Conservation (phyloP, 2,888 invertebrate species). For the Drosophila subsilvestris region DNA sequence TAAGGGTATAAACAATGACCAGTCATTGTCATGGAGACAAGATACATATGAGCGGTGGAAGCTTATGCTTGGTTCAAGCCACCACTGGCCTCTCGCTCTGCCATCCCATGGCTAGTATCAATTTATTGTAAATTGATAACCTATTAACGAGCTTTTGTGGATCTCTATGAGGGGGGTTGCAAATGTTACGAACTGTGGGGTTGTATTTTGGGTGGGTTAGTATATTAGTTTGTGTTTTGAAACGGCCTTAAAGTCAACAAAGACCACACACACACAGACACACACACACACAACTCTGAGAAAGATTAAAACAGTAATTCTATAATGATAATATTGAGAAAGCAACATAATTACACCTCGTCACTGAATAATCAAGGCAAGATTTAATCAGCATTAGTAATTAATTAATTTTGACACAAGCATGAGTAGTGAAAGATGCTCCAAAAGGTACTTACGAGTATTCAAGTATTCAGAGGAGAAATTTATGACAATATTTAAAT, state of each 20-base stretch:
- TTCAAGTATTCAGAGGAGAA: too few species aligned
- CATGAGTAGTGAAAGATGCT: background rate
- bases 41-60: background rate
- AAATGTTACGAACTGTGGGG: too few species aligned
- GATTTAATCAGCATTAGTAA: background rate
- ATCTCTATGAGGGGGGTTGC: background rate
- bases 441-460: too few species aligned
- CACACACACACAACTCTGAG: background rate
- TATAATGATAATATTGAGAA: too few species aligned
- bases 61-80: conserved; percentile 1
- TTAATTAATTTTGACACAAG: background rate
- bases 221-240: background rate
- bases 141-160: conserved; percentile 11
- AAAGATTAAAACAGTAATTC: background rate
- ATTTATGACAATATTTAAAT: too few species aligned
- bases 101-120: conserved; percentile 9
- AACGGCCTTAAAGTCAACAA: background rate
- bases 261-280: too few species aligned
- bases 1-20: conserved; percentile 54
- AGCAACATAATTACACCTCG: background rate
- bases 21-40: conserved; percentile 49
- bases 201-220: too few species aligned
- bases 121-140: conserved; percentile 53
- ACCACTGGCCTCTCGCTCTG: background rate
- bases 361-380: background rate